Conservation (phyloP, 2,888 invertebrate species). For the Pterobdella sp. region DNA sequence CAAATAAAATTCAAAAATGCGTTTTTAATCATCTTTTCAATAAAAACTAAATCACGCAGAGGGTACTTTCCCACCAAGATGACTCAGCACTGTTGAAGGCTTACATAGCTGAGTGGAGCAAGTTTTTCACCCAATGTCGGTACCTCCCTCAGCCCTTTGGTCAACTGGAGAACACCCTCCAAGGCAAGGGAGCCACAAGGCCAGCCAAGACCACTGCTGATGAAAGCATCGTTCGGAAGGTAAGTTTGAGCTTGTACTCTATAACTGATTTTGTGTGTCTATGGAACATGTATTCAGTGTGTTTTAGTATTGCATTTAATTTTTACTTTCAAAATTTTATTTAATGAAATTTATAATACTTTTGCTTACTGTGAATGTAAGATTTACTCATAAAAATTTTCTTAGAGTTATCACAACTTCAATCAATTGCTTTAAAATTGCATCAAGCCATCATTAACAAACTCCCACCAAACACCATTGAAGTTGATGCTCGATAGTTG, state of each 20-base stretch:
- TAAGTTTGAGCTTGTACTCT: too few relatives aligned
- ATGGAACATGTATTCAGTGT: too few relatives aligned
- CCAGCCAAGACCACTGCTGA: conserved; percentile 61
- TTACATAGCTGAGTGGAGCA: conserved; percentile 95
- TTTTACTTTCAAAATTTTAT: too few relatives aligned
- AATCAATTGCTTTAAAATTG: too few relatives aligned
- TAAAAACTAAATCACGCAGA: conserved; percentile 44
- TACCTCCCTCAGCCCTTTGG: conserved; percentile 92
- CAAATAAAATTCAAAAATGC: too few relatives aligned
- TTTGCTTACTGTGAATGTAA: too few relatives aligned
- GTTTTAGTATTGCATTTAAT: too few relatives aligned
- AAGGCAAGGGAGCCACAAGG: conserved; percentile 61
- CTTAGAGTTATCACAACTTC: too few relatives aligned
- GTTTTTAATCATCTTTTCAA: background rate
- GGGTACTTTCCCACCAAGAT: conserved; percentile 81
- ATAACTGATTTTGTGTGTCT: too few relatives aligned
- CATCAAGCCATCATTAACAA: too few relatives aligned
- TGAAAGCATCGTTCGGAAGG: conserved; percentile 79
- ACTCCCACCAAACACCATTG: conserved; percentile 41
- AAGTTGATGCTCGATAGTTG: conserved; percentile 94
- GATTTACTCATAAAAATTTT: too few relatives aligned
- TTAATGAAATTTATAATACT: too few relatives aligned
- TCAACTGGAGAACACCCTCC: conserved; percentile 77
- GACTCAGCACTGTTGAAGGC: conserved; percentile 90
- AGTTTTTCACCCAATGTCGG: conserved; percentile 93